These are phyloP conservation scores for Morpho achilles DNA, from an alignment of 2,888 invertebrate genomes.

Conservation along the genomic window DNA sequence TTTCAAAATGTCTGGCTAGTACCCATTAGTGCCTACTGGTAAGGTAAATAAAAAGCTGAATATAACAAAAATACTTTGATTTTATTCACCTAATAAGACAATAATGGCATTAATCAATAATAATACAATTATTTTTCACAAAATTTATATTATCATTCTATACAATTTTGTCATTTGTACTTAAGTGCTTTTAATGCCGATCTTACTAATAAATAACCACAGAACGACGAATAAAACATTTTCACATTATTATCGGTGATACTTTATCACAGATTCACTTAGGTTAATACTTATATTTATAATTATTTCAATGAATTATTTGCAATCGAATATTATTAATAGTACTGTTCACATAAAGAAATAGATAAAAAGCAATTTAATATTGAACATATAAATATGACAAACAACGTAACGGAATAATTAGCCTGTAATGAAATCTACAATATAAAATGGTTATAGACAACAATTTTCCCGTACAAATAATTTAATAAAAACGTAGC, in stretches of 20 bases:
- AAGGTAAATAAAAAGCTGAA: constrained; percentile 47
- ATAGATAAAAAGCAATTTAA: too few relatives aligned
- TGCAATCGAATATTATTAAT: constrained; percentile 12
- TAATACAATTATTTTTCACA: constrained; percentile 30
- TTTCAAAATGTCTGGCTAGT: too few relatives aligned
- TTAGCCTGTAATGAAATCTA: too few relatives aligned
- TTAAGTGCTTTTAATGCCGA: constrained; percentile 52
- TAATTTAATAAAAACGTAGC: too few relatives aligned
- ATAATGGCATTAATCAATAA: constrained; percentile 36
- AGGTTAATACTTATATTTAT: constrained; percentile 19
- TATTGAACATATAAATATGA: too few relatives aligned
- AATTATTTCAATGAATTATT: neutral
- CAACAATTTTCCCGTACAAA: too few relatives aligned
- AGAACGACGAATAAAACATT: constrained; percentile 12
- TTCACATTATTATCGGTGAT: constrained; percentile 28
- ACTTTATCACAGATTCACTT: constrained; percentile 35
- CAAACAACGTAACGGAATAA: too few relatives aligned
- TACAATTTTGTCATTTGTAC: constrained; percentile 54
- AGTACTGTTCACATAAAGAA: neutral
- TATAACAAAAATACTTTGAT: constrained; percentile 68
- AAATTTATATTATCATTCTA: constrained; percentile 29
- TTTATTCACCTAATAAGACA: constrained; percentile 54
- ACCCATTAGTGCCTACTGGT: neutral
- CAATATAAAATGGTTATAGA: too few relatives aligned
- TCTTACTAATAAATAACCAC: constrained; percentile 19